Evolutionary conservation across 2,888 invertebrate genomes (phyloP), one percentile per base, ranked within the genome.

Genomic region (Drosophila eohydei): DNA sequence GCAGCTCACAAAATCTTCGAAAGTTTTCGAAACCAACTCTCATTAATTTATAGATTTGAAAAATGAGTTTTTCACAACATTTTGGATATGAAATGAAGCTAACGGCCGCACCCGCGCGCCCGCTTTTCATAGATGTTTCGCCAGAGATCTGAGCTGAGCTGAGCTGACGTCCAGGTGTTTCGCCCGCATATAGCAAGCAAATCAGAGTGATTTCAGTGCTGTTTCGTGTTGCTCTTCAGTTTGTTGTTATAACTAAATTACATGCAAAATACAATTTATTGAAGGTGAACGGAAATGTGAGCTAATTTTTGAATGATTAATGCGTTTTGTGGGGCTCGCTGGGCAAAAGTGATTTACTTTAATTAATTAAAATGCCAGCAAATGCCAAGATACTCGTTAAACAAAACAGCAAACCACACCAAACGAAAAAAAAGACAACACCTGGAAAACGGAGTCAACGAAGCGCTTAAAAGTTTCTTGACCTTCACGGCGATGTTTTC

Each of bases 251-350:
- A 69, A 76, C 72, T 58, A 71, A 79, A 72, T 69, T 65, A 79
- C 66, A 71, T 73, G 78, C 78, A 73, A 81, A 81, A 83, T 82
- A 75, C 78, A 76, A 83, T 83, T 85, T 74, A 83, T 83, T 85
- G 85, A 83, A 81, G 86, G 83, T 81, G 83, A 85, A 83, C 86
- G 83, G 79, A 83, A 81, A 81, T 83, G 79, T 68, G 77, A 73
- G 83, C 86, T 83, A 79, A 85, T 83, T 85, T 81, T 70, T 57
- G 57, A 77, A 77, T 83, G 86, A 83, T 83, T 79, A 83, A 83
- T 83, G 81, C 61, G 60, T 71, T 67, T 66, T 46, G 51, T 57
- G 67, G 54, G 66, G 64, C 77, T 74, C 55, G 51, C 59, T 63
- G 59, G 59, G 70, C 76, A 74, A 70, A 69, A 71, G 66, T 76